Base-by-base conservation (phyloP, 1,140 invertebrate genomes). In the Parasteatoda tepidariorum region DNA sequence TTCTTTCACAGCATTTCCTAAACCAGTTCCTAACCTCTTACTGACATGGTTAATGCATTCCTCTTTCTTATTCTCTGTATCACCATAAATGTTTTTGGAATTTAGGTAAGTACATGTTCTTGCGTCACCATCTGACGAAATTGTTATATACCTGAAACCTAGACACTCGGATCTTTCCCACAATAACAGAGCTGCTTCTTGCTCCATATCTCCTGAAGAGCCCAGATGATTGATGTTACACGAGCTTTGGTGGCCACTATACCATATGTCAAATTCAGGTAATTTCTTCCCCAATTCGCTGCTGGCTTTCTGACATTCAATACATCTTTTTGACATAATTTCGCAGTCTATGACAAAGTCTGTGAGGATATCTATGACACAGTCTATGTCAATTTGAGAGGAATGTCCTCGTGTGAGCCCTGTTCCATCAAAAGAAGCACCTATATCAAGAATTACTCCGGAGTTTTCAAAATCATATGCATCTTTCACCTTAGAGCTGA, bases 21-120 rank as follows among this genome's bases (percentile, higher is more conserved):
- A 34, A 68, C 28, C 28, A 18, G 66, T 68, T 1, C 66, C 26
- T 15, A 68, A 15, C 15, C 28, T 11, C 24, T 68, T 68, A 15
- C 66, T 24, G 15, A 68, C 66, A 34, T 68, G 66, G 6, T 68
- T 68, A n/a, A 68, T 15, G 3, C 66, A 68, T 68, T 68, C 66
- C 24, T 68, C 66, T n/a, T 13, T 31, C 28, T 24, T 18, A 18
- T 30, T 33, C 18, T 31, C 9, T n/a, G n/a, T n/a, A n/a, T n/a
- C n/a, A n/a, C 31, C 66, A 34, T 33, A 38, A 13, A 68, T 15
- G 9, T 68, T 18, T 7, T 2, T 2, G 15, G 11, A 15, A 31
- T 30, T 31, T 15, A 68, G 24, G 33, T 11, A 7, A 7, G 18
- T 38, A 34, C 28, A 68, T 15, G 66, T 15, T 33, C 33, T 68